Evolutionary conservation across 2,797 vertebrate genomes (phyloP).

Genomic region (Artibeus lituratus): DNA sequence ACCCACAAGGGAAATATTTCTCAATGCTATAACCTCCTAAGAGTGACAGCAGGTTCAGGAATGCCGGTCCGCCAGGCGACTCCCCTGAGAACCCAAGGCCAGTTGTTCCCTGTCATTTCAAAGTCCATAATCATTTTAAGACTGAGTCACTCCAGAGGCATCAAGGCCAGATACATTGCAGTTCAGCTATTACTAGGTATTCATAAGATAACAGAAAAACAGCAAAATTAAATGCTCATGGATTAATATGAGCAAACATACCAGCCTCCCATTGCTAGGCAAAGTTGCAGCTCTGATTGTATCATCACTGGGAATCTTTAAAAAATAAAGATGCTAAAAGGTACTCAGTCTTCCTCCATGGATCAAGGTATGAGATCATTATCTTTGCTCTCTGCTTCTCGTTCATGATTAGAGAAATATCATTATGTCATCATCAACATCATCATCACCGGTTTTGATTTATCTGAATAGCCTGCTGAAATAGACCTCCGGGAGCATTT

Average conservation of each 20-base stretch:
- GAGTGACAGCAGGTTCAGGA: slow-evolving; percentile 55
- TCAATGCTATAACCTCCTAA: slow-evolving; percentile 39
- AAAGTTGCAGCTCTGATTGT: not conserved
- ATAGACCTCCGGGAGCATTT: slow-evolving; percentile 60
- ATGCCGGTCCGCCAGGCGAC: slow-evolving; percentile 29
- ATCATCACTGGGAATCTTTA: not conserved
- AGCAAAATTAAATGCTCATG: slow-evolving; percentile 25
- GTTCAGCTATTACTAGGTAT: not conserved
- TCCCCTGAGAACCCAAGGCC: not conserved
- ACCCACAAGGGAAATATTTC: slow-evolving; percentile 44
- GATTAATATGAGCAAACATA: not conserved
- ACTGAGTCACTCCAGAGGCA: slow-evolving; percentile 40
- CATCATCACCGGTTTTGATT: slow-evolving; percentile 57
- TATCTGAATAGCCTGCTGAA: slow-evolving; percentile 51
- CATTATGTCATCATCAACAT: slow-evolving; percentile 19
- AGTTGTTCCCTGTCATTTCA: slow-evolving; percentile 41
- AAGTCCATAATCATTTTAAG: slow-evolving; percentile 45
- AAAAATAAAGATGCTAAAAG: slow-evolving; percentile 3
- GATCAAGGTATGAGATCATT: slow-evolving; percentile 17
- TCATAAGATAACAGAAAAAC: slow-evolving; percentile 7
- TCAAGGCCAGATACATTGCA: not conserved
- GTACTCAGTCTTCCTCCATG: not conserved
- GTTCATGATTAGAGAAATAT: slow-evolving; percentile 35
- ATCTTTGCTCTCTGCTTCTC: slow-evolving; percentile 16
- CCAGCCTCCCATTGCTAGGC: not conserved